Evolutionary conservation across 2,797 vertebrate species (phyloP).

Genomic region (Falco naumanni): DNA sequence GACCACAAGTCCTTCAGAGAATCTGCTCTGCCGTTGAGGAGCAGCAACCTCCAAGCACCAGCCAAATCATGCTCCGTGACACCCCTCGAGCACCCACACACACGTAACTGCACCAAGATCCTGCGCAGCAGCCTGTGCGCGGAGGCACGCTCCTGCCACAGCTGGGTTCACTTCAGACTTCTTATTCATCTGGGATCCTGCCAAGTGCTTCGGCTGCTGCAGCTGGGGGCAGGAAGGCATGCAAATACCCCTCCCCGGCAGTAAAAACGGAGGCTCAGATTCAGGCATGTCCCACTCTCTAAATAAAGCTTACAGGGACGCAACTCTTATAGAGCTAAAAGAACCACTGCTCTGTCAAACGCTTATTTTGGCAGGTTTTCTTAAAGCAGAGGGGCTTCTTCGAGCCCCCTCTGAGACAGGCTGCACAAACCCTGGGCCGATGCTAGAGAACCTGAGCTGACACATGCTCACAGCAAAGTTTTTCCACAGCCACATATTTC

Average conservation of each 20-base stretch:
- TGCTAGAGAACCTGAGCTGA: background rate
- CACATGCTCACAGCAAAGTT: background rate
- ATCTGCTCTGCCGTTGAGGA: background rate
- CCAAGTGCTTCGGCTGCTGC: background rate
- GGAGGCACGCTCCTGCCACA: background rate
- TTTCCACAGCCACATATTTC: background rate
- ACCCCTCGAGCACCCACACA: background rate
- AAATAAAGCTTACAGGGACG: background rate
- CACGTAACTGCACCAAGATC: background rate
- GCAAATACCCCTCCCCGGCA: background rate
- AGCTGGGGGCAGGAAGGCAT: background rate
- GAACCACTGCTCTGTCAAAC: background rate
- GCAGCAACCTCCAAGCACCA: rapidly evolving
- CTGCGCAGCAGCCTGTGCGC: background rate
- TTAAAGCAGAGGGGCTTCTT: background rate
- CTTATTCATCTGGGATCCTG: background rate
- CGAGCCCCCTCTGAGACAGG: background rate
- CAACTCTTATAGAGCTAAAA: background rate
- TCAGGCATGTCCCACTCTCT: background rate
- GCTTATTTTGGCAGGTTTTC: background rate
- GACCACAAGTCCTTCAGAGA: background rate
- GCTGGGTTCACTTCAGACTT: background rate
- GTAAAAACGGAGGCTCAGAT: background rate
- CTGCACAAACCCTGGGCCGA: background rate
- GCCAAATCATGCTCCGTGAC: rapidly evolving